Conservation (phyloP, 2,888 invertebrate genomes). For the Cantharis lateralis region DNA sequence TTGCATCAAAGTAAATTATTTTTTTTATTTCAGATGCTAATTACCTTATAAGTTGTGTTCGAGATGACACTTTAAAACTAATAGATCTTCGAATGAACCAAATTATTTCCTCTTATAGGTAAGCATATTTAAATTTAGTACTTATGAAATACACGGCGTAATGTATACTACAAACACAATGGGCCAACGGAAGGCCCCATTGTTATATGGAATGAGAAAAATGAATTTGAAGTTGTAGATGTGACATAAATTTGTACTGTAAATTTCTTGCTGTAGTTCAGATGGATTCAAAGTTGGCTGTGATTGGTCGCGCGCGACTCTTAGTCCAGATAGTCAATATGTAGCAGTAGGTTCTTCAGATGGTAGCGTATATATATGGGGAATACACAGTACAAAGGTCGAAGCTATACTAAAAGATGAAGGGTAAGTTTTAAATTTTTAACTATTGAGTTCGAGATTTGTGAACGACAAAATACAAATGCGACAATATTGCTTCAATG, state of each 20-base stretch:
- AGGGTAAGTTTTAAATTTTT: constrained; percentile 63
- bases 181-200: too few species aligned
- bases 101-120: constrained; percentile 89
- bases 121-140: constrained; percentile 49
- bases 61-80: constrained; percentile 93
- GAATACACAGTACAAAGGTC: constrained; percentile 73
- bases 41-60: constrained; percentile 87
- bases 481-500: background rate
- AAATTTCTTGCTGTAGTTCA: constrained; percentile 64
- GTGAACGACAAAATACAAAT: background rate
- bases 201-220: too few species aligned
- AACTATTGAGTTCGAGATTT: constrained; percentile 1
- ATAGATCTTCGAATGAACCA: constrained; percentile 95
- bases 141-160: too few species aligned
- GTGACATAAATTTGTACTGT: background rate
- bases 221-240: too few species aligned
- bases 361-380: constrained; percentile 92
- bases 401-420: constrained; percentile 82
- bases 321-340: constrained; percentile 88
- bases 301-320: constrained; percentile 91
- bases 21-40: constrained; percentile 75
- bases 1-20: constrained; percentile 27
- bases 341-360: constrained; percentile 91
- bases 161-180: too few species aligned
- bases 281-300: constrained; percentile 95